Evolutionary conservation across 64 coral and sea anemone species (phyloP), one percentile per base, ranked within the genome.

Genomic region (Pocillopora damicornis): DNA sequence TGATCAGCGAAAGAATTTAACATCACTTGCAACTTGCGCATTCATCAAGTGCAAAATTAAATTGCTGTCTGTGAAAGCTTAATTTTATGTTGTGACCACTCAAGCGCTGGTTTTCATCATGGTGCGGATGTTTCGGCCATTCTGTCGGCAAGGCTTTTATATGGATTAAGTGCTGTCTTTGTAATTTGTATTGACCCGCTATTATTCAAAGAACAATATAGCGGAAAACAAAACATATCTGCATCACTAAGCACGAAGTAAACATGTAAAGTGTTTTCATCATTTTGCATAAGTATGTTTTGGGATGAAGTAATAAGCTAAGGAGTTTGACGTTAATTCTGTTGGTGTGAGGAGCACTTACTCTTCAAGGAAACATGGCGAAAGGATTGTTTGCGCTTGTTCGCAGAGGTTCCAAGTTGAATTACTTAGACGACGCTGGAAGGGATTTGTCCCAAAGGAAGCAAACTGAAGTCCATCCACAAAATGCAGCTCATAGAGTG

Each of bases 331-430:
- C 11, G 57, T 2, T 18, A 12, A 2, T 30, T 59, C 60, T 79
- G 22, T 22, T 60, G 23, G 58, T 26, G 58, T 79, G 60, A 59
- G 22, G 38, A 59, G 38, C 6, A 25, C 17, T 1, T 30, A 11
- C 30, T 75, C 35, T 75, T 35, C 74, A 0, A 1, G 14, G 11
- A 30, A n/a, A 25, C 14, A 79, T 79, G 77, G 77, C 58, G 5
- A 79, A 79, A 11, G 77, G 77, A 1, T 60, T 79, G 56, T 79
- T 79, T 60, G 77, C 77, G 22, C 77, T 79, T 30, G 77, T 79
- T 60, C 77, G 77, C 57, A 79, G 23, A 26, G 77, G 77, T 18
- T 79, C 77, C 30, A 79, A 79, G 15, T 26, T 79, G 58, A 79
- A 79, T 5, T 79, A 61, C 26, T n/a, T 79, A 60, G 77, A 79